A percentile compares a stretch with the other conserved stretches of the same genome.
Evolutionary conservation across 2,888 invertebrate species (phyloP).

Genomic region (Drosophila yooni): DNA sequence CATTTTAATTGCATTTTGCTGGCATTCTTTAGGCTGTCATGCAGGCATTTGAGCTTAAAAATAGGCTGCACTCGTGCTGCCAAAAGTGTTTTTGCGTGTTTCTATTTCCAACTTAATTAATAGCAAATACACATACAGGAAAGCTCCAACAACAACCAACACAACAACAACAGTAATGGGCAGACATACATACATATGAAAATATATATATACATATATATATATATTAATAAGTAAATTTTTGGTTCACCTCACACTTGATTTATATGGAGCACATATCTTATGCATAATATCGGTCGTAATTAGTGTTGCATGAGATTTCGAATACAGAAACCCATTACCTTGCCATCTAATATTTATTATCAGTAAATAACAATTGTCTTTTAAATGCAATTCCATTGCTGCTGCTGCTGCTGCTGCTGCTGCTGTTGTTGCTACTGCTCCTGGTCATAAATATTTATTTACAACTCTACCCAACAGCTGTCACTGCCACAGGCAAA

Average conservation of each 20-base stretch:
- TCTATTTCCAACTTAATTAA: conserved; percentile 79
- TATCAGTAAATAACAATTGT: conserved; percentile 81
- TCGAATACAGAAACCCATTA: conserved; percentile 33
- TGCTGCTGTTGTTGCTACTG: neutral
- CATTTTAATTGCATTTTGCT: conserved; percentile 77
- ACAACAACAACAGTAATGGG: conserved; percentile 8
- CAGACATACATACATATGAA: neutral
- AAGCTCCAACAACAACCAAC: conserved; percentile 20
- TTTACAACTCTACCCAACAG: conserved; percentile 71
- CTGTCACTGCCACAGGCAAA: conserved; percentile 71
- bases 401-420: conserved; percentile 1
- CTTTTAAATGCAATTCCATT: conserved; percentile 67
- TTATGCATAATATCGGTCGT: conserved; percentile 77
- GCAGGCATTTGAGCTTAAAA: conserved; percentile 67
- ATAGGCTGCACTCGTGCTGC: conserved; percentile 61
- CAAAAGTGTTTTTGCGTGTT: conserved; percentile 80
- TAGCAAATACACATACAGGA: conserved; percentile 66
- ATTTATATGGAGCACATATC: conserved; percentile 69
- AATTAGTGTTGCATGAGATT: conserved; percentile 68
- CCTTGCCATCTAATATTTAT: conserved; percentile 72
- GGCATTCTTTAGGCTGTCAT: conserved; percentile 60
- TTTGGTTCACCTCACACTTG: conserved; percentile 65
- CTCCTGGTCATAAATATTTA: conserved; percentile 74
- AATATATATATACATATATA: conserved; percentile 35
- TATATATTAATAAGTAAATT: conserved; percentile 58